Base-by-base conservation (phyloP, 2,888 invertebrate species). In the Cyclophora albipunctata region DNA sequence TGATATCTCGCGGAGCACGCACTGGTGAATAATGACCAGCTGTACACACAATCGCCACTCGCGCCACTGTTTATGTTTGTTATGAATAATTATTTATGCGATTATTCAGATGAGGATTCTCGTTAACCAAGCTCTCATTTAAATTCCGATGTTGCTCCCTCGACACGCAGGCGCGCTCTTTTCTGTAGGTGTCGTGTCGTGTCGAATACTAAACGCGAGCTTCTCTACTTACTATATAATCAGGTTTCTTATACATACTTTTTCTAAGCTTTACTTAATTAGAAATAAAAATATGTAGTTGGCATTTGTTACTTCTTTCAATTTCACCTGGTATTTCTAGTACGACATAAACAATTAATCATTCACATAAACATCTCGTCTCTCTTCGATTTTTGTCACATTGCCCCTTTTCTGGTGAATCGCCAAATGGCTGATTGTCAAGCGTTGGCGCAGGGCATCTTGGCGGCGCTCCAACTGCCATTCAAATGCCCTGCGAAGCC, bases 1-100 rank as follows among this genome's bases (percentile, higher is more conserved):
- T 70, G 66, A 61, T 64, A 71, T 71, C 67, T 66, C 58, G 53
- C 58, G 52, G 53, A 58, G 59, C 68, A 66, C 68, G 69, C 68
- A 67, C 62, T 59, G 59, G 56, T 65, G 64, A 68, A 65, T 69
- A 67, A 73, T 68, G 63, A 59, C 66, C 65, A 67, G 55, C 60
- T 67, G 69, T 62, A 64, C 63, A 66, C 62, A 68, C 67, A 69
- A 66, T 67, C 62, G 63, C 60, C 66, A 55, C 69, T 69, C 72
- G 71, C 68, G 72, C 59, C 56, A 67, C 59, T 73, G 70, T 77
- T 77, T 76, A 67, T 73, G 69, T 81, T 79, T 75, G 73, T 76
- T 78, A 80, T 79, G 75, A 79, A 80, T 81, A 78, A 81, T 81
- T 75, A 79, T 80, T 74, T 73, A 82, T 81, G 77, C 78, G 75